A percentile compares a stretch with the other conserved stretches of the same genome.
Evolutionary conservation across 1,140 invertebrate genomes (phyloP).

Genomic region (Lycorma delicatula): DNA sequence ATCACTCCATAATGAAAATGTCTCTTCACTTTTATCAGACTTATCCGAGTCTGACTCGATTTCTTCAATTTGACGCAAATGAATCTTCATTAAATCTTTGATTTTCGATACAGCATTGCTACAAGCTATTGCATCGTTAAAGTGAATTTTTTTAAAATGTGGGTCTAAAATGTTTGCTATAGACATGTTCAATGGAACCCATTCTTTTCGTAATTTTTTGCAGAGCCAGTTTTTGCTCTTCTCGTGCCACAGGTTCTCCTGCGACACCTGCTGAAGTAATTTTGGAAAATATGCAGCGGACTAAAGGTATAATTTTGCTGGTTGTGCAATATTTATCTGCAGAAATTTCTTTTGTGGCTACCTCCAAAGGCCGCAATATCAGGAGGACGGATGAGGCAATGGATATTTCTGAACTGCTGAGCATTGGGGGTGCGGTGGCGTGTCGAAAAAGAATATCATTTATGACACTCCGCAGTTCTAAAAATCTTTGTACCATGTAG

Average conservation of each 20-base stretch:
- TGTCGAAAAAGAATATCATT: slow-evolving; percentile 15
- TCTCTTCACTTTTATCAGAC: too few relatives aligned
- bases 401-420: slow-evolving; percentile 11
- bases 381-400: slow-evolving; percentile 6
- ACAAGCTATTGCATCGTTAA: neutral
- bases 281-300: neutral
- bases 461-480: slow-evolving; percentile 17
- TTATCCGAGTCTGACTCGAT: too few relatives aligned
- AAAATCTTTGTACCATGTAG: slow-evolving; percentile 32
- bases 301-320: slow-evolving; percentile 6
- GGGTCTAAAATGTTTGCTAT: slow-evolving; percentile 35
- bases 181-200: slow-evolving; percentile 24
- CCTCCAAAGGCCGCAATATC: slow-evolving; percentile 7
- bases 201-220: slow-evolving; percentile 2
- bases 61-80: too few relatives aligned
- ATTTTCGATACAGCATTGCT: too few relatives aligned
- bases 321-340: slow-evolving; percentile 8
- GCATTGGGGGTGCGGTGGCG: slow-evolving; percentile 8
- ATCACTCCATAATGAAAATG: too few relatives aligned
- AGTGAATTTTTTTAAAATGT: slow-evolving; percentile 34
- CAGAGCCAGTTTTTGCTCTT: neutral
- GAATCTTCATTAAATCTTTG: too few relatives aligned
- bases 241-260: neutral
- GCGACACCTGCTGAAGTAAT: neutral
- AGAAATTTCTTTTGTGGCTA: slow-evolving; percentile 3